Conservation (phyloP, 2,797 vertebrate species). For the Peromyscus nudipes region DNA sequence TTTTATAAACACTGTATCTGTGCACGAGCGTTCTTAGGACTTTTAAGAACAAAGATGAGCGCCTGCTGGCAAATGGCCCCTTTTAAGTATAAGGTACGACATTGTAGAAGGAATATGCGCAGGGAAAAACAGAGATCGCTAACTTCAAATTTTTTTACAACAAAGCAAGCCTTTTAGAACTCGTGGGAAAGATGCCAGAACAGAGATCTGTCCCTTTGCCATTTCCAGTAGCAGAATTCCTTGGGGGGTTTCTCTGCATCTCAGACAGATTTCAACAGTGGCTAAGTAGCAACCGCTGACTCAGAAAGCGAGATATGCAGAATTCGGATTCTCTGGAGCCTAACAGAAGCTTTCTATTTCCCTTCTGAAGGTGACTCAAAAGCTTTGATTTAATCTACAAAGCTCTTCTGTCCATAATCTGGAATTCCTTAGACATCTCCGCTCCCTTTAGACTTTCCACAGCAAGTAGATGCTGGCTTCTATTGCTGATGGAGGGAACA, state of each 20-base stretch:
- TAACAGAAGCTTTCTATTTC: conserved; percentile 57
- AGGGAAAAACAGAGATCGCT: not conserved
- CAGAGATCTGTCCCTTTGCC: not conserved
- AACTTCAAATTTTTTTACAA: not conserved
- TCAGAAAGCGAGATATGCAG: not conserved
- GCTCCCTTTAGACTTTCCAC: not conserved
- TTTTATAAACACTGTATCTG: not conserved
- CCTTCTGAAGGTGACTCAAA: conserved; percentile 35
- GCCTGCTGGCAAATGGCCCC: not conserved
- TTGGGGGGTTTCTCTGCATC: not conserved
- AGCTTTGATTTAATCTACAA: conserved; percentile 68
- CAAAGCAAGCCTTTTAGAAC: not conserved
- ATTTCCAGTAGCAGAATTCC: not conserved
- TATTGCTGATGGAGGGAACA: not conserved
- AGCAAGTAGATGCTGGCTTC: not conserved
- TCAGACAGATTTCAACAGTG: conserved; percentile 4
- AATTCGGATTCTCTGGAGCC: conserved; percentile 16
- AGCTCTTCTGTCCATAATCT: conserved; percentile 48
- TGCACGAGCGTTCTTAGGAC: not conserved
- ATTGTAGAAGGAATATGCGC: not conserved
- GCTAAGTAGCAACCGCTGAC: not conserved
- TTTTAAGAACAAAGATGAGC: not conserved
- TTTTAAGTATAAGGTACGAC: not conserved
- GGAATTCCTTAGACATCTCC: conserved; percentile 37
- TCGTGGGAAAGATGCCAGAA: not conserved